Conservation (phyloP, 2,113 vertebrate genomes). For the Colistium nudipinnis region DNA sequence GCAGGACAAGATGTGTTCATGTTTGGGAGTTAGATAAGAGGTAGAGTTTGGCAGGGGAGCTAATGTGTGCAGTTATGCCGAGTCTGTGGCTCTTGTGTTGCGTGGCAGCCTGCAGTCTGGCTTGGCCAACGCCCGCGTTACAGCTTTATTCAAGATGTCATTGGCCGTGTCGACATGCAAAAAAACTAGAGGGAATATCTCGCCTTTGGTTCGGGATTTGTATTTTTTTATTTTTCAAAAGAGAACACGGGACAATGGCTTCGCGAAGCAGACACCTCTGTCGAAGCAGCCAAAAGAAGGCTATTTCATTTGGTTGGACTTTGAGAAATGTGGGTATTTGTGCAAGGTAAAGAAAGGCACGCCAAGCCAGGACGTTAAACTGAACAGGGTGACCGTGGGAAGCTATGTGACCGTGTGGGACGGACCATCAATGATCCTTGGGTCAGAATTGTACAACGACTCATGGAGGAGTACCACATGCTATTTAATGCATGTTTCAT, state of each 20-base stretch:
- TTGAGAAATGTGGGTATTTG: neutral
- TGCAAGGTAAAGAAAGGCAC: neutral
- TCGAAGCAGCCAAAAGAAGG: neutral
- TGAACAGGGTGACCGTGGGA: neutral
- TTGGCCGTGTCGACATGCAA: neutral
- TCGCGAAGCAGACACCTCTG: neutral
- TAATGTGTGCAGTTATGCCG: neutral
- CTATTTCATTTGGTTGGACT: neutral
- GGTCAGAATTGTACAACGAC: neutral
- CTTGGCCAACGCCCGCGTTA: neutral
- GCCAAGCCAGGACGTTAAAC: conserved; percentile 1
- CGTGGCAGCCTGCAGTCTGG: conserved; percentile 1
- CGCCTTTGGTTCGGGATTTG: neutral
- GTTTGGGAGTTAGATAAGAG: neutral
- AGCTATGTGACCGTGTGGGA: neutral
- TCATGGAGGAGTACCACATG: neutral
- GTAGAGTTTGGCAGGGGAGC: neutral
- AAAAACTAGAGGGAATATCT: neutral
- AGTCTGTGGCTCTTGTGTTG: neutral
- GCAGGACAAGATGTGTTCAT: neutral
- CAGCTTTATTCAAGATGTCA: neutral
- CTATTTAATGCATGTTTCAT: neutral
- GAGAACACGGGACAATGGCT: neutral
- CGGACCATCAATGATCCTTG: neutral
- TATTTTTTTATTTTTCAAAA: neutral